Percentiles rank a stretch among this genome's conserved stretches.
phyloP scores from a whole-genome alignment of 1,140 invertebrate species.

The Caerostris darwini region DNA sequence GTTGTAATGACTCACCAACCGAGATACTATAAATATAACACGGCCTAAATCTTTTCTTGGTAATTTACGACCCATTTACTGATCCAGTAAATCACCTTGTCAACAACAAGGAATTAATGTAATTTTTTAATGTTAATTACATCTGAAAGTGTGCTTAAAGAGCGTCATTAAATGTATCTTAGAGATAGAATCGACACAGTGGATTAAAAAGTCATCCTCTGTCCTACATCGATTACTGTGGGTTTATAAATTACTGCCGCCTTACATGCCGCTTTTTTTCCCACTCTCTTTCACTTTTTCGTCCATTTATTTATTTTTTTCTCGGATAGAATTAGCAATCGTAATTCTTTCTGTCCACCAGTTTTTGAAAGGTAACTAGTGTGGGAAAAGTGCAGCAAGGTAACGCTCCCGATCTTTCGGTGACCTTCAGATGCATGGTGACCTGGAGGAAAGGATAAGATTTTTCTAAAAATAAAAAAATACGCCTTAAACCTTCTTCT shows the following conservation, averaged over 20 bases:
- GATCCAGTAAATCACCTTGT: conserved; percentile 15
- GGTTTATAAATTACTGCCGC: neutral
- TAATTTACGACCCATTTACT: conserved; percentile 26
- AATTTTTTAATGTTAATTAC: conserved; percentile 70
- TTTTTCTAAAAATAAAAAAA: neutral
- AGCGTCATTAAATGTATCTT: neutral
- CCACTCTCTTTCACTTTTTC: neutral
- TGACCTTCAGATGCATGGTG: conserved; percentile 18
- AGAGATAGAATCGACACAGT: conserved; percentile 40
- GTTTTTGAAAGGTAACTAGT: conserved; percentile 9
- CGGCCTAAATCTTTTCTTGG: neutral
- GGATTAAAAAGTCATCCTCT: neutral
- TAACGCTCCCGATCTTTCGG: neutral
- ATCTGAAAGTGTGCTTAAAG: neutral
- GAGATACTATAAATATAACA: neutral
- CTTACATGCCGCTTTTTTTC: neutral
- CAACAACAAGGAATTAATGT: conserved; percentile 28
- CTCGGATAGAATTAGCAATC: neutral
- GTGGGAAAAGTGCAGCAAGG: neutral
- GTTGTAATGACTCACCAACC: neutral
- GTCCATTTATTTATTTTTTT: neutral
- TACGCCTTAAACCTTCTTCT: neutral
- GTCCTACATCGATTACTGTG: neutral
- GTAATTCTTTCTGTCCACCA: conserved; percentile 47
- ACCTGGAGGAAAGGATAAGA: conserved; percentile 1